Percentiles rank a stretch among this genome's conserved stretches.
phyloP scores from a whole-genome alignment of 1,140 invertebrate genomes.

The Bilobella aurantiaca region DNA sequence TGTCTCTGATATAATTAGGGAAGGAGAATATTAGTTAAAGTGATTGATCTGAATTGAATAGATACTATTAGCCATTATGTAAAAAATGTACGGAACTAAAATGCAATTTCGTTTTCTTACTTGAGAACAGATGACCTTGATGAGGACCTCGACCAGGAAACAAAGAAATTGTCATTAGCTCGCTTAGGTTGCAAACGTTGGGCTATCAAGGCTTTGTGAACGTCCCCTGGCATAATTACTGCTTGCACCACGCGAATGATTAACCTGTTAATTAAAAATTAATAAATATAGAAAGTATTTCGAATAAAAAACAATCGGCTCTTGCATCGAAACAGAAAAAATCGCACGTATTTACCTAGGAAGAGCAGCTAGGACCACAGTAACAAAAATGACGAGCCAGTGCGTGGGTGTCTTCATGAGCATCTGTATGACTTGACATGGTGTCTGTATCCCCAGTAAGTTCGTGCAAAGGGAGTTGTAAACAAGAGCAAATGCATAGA shows the following conservation, averaged over 20 bases:
- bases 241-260: slow-evolving; percentile 43
- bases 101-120: slow-evolving; percentile 37
- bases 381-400: slow-evolving; percentile 67
- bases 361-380: slow-evolving; percentile 63
- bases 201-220: slow-evolving; percentile 45
- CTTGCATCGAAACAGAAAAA: not conserved
- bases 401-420: slow-evolving; percentile 61
- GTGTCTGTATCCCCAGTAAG: slow-evolving; percentile 64
- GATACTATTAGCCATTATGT: not conserved
- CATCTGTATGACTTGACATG: slow-evolving; percentile 74
- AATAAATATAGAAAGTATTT: not conserved
- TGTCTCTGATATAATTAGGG: slow-evolving; percentile 3
- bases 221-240: slow-evolving; percentile 46
- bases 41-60: not conserved
- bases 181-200: slow-evolving; percentile 38
- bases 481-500: slow-evolving; percentile 71
- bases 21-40: not conserved
- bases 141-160: slow-evolving; percentile 54
- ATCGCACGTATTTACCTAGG: slow-evolving; percentile 60
- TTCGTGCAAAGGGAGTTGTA: slow-evolving; percentile 69
- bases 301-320: not conserved
- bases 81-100: not conserved
- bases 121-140: slow-evolving; percentile 54
- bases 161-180: slow-evolving; percentile 52
- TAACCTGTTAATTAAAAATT: slow-evolving; percentile 39